Percentiles rank a stretch among this genome's conserved stretches.
phyloP scores from a whole-genome alignment of 1,140 invertebrate species.

The Centruroides sculpturatus region DNA sequence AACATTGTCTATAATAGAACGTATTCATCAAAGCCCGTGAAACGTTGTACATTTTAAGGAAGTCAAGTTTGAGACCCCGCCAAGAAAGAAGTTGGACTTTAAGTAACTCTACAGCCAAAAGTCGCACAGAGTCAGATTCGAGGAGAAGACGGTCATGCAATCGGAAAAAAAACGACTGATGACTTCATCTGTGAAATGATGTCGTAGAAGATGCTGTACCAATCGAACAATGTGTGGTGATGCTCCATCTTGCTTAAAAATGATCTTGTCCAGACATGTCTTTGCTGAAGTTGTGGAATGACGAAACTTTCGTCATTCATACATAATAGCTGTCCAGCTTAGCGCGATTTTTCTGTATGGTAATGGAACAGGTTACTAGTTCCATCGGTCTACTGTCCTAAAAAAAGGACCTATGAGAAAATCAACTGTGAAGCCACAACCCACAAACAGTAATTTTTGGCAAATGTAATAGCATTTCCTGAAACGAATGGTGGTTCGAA shows the following conservation, averaged over 20 bases:
- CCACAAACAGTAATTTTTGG: not conserved
- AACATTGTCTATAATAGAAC: too few species aligned
- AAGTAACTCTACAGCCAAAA: too few species aligned
- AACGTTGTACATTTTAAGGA: too few species aligned
- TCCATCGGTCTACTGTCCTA: not conserved
- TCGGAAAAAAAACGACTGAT: too few species aligned
- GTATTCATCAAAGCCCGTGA: too few species aligned
- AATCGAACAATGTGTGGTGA: not conserved
- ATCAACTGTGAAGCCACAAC: not conserved
- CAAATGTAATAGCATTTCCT: not conserved
- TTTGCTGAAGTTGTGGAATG: not conserved
- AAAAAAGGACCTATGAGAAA: constrained; percentile 1
- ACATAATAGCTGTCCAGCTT: not conserved
- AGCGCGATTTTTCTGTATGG: not conserved
- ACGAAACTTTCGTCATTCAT: not conserved
- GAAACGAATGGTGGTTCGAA: not conserved
- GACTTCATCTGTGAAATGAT: too few species aligned
- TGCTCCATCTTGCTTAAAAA: not conserved
- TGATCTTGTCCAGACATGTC: not conserved
- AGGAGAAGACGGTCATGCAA: too few species aligned
- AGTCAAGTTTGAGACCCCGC: too few species aligned
- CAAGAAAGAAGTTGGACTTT: too few species aligned
- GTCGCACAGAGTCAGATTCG: too few species aligned
- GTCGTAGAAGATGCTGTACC: not conserved
- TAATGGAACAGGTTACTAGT: not conserved